Conservation (phyloP, 2,888 invertebrate genomes). For the Anticlea derivata region DNA sequence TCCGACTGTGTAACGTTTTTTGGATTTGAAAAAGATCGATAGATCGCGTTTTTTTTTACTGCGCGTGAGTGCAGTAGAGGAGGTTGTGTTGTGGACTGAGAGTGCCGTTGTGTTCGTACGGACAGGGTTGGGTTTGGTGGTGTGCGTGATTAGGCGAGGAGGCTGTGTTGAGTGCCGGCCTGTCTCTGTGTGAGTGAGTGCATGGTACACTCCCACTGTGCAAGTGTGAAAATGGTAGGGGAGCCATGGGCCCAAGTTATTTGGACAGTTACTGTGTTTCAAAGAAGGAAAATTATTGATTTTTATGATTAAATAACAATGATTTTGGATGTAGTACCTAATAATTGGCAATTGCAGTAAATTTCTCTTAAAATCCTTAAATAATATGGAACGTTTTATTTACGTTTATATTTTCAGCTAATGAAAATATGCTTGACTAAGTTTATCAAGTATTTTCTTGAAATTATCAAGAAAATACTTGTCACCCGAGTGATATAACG, state of each 20-base stretch:
- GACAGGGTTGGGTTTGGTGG: constrained; percentile 55
- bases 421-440: no score
- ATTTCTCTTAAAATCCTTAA: no score
- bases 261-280: constrained; percentile 16
- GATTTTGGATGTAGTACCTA: no score
- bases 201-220: constrained; percentile 74
- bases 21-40: constrained; percentile 79
- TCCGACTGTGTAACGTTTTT: constrained; percentile 74
- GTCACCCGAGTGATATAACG: constrained; percentile 71
- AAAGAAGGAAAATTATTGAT: background rate
- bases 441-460: constrained; percentile 4
- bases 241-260: constrained; percentile 44
- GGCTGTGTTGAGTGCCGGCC: constrained; percentile 62
- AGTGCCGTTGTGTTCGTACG: constrained; percentile 78
- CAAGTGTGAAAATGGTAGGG: constrained; percentile 60
- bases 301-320: no score
- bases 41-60: constrained; percentile 81
- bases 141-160: constrained; percentile 68
- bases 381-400: no score
- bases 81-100: constrained; percentile 81
- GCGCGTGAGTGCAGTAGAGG: constrained; percentile 83
- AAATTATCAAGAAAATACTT: constrained; percentile 50
- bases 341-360: no score
- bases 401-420: no score
- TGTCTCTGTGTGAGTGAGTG: constrained; percentile 71